These are phyloP conservation scores for Eidolon dupreanum DNA, from an alignment of 2,797 vertebrate species.

Conservation along the genomic window DNA sequence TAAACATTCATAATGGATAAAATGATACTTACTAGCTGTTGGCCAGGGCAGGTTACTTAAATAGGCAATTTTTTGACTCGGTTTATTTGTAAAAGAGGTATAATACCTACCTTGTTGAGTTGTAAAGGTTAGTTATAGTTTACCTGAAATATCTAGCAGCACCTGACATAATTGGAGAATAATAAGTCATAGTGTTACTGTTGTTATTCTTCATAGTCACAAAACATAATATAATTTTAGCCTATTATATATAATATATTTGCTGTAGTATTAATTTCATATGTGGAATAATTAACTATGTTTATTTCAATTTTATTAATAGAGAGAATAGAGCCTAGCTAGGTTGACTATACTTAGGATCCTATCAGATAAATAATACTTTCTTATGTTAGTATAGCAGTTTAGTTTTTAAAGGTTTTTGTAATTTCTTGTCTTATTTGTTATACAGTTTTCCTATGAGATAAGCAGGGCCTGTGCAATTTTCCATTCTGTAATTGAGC, in stretches of 20 bases:
- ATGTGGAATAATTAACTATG: slow-evolving; percentile 7
- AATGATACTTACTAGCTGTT: not conserved
- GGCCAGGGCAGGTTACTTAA: not conserved
- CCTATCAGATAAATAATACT: not conserved
- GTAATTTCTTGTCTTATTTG: slow-evolving; percentile 25
- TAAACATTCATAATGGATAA: not conserved
- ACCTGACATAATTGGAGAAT: not conserved
- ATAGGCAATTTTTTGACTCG: not conserved
- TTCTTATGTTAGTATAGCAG: not conserved
- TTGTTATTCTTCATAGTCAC: not conserved
- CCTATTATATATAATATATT: not conserved
- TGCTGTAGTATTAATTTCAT: slow-evolving; percentile 24
- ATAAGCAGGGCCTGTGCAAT: not conserved
- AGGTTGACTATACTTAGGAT: not conserved
- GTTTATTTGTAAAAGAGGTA: slow-evolving; percentile 4
- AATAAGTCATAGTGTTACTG: not conserved
- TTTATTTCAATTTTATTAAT: slow-evolving; percentile 44
- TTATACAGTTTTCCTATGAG: not conserved
- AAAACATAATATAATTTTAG: slow-evolving; percentile 9
- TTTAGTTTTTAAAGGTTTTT: slow-evolving; percentile 44
- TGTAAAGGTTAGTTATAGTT: slow-evolving; percentile 4
- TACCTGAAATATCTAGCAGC: not conserved
- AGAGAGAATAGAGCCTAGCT: not conserved
- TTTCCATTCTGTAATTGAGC: slow-evolving; percentile 19
- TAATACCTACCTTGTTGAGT: not conserved